Conservation (phyloP, 1,140 invertebrate genomes). For the Holotrichia oblita region DNA sequence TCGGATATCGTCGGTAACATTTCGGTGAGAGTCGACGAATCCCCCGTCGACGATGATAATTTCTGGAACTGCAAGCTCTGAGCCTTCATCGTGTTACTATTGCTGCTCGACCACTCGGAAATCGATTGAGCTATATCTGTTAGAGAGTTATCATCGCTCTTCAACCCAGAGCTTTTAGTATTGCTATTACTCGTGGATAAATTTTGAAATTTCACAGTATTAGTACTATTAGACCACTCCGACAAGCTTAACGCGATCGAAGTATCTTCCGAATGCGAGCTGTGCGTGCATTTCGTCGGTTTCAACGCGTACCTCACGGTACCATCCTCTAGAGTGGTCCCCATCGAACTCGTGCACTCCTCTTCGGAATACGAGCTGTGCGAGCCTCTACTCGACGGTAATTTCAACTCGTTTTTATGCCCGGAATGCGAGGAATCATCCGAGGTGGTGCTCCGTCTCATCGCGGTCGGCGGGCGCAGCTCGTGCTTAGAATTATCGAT, state of each 20-base stretch:
- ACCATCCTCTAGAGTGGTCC: slow-evolving; percentile 76
- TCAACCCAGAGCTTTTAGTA: slow-evolving; percentile 66
- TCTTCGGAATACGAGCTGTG: slow-evolving; percentile 75
- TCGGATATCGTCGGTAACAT: slow-evolving; percentile 59
- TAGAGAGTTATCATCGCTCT: slow-evolving; percentile 67
- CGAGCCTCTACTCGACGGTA: slow-evolving; percentile 65
- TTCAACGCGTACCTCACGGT: slow-evolving; percentile 80
- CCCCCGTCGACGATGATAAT: slow-evolving; percentile 59
- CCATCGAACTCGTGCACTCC: slow-evolving; percentile 67
- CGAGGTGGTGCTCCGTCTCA: slow-evolving; percentile 57
- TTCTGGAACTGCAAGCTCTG: slow-evolving; percentile 58
- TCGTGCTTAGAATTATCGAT: slow-evolving; percentile 53
- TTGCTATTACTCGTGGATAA: slow-evolving; percentile 72
- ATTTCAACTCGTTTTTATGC: slow-evolving; percentile 49
- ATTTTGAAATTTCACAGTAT: slow-evolving; percentile 79
- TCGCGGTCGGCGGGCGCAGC: slow-evolving; percentile 57
- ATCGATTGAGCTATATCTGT: slow-evolving; percentile 67
- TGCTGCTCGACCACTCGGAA: slow-evolving; percentile 69
- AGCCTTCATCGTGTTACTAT: slow-evolving; percentile 57
- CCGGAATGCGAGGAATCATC: slow-evolving; percentile 59
- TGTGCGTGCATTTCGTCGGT: slow-evolving; percentile 77
- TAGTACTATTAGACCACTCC: slow-evolving; percentile 85
- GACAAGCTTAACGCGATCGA: slow-evolving; percentile 84
- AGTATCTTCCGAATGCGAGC: slow-evolving; percentile 84
- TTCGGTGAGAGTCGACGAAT: slow-evolving; percentile 58